Base-by-base conservation (phyloP, 2,113 vertebrate species). In the Phycodurus eques region DNA sequence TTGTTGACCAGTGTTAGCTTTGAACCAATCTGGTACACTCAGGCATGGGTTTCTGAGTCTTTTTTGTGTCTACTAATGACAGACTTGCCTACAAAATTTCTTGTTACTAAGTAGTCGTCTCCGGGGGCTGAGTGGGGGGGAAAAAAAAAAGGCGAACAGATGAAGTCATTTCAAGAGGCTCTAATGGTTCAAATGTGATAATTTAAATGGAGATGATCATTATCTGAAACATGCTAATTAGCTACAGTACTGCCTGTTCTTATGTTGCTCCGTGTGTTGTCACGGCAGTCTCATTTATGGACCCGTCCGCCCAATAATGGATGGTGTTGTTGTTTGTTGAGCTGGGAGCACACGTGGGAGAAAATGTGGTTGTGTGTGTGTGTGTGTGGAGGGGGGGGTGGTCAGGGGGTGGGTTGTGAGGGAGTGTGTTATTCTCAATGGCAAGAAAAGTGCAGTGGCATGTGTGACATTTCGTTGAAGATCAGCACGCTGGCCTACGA, bases 171-270 rank as follows among this genome's bases (percentile, higher is more conserved):
- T 31, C 22, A 59, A 70, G 82, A 81, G 77, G 76, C 82, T 85
- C 68, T 76, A 83, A 86, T 87, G 81, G 87, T 85, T 88, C 80
- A 83, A 88, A 88, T 88, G 83, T 80, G 82, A 91, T 90, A 87
- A 91, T 87, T 88, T 80, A 88, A 90, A 90, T 88, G 78, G 80
- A 85, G 87, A 90, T 92, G 88, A 87, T 87, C 80, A 91, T 92
- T 83, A 93, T 89, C 80, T 87, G 84, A 92, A 88, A 87, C 84
- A 82, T 86, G 75, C 80, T 91, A 92, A 92, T 92, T 91, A 85
- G 85, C 85, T 83, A 88, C 84, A 87, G 19, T 66, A 2, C 63
- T 91, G 89, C 19, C 42, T 91, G 90, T 92, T 87, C 80, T 89
- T 90, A 87, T 91, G 91, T 86, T 92, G 84, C 33, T 70, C 67